Base-by-base conservation (phyloP, 64 coral and sea anemone genomes). In the Exaiptasia diaphana region DNA sequence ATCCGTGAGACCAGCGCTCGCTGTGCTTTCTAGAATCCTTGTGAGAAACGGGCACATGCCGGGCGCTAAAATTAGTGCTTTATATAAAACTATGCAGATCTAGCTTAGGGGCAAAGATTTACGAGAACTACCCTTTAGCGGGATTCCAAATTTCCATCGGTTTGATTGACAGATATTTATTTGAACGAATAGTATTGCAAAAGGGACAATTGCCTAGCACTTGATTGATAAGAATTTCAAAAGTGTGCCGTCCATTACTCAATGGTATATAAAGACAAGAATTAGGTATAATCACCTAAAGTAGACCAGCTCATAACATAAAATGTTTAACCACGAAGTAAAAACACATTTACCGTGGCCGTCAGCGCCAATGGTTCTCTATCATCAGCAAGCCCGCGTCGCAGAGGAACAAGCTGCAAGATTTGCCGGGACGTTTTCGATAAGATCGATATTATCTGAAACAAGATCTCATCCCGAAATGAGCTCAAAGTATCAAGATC, bases 381-480 rank as follows among this genome's bases (percentile, higher is more conserved):
- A 65, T 1, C 30, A 37, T 20, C 30, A 33, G 21, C 61, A 4
- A 34, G 61, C 32, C 21, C 38, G 30, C 38, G 61, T 65, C 11
- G n/a, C 69, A 28, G 69, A 42, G 1, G 39, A 71, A 9, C 14
- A 73, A 5, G 22, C 69, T 23, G n/a, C 69, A 3, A 42, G n/a
- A 15, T 73, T 73, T 49, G 69, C 38, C 2, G 69, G 69, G 11
- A 22, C 69, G 21, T 73, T 73, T 17, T 73, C 69, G 38, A 73
- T 73, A 42, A 45, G 69, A 49, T 73, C 69, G 69, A 73, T 73
- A 5, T 46, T 73, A 73, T 73, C 69, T 41, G 36, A 73, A 4
- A 37, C 38, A 17, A 73, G 69, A 37, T 37, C 69, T 18, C 69
- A 42, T 35, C 30, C 32, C 31, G 30, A 65, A 4, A 65, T 65